phyloP scores from a whole-genome alignment of 2,888 invertebrate species.

The Synanthedon tipuliformis region DNA sequence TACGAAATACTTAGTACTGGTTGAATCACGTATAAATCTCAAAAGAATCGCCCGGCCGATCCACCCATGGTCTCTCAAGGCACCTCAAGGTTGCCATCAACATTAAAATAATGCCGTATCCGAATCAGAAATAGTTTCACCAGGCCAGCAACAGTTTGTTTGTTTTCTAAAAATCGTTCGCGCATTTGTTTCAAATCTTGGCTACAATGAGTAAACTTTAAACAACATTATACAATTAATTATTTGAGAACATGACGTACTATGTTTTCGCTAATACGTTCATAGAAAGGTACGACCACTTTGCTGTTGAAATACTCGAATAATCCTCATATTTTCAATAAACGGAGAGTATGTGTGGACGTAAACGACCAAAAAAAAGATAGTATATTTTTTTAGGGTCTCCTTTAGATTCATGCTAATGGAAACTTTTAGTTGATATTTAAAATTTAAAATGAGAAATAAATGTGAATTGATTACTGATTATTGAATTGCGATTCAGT shows the following conservation, averaged over 20 bases:
- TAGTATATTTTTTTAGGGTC: too few relatives aligned
- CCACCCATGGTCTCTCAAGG: constrained; percentile 45
- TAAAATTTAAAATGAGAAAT: too few relatives aligned
- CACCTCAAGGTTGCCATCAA: constrained; percentile 52
- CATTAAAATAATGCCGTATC: constrained; percentile 45
- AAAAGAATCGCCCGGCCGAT: constrained; percentile 46
- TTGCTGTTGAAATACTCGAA: too few relatives aligned
- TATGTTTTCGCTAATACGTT: constrained; percentile 13
- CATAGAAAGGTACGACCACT: background rate
- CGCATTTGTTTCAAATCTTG: constrained; percentile 24
- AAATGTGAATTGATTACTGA: too few relatives aligned
- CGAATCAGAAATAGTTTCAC: constrained; percentile 44
- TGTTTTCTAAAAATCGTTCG: constrained; percentile 31
- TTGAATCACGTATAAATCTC: constrained; percentile 48
- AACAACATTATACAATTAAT: constrained; percentile 22
- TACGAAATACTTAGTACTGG: constrained; percentile 53
- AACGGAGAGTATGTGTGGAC: too few relatives aligned
- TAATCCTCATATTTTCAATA: too few relatives aligned
- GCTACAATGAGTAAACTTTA: constrained; percentile 17
- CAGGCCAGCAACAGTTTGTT: constrained; percentile 16
- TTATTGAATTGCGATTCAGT: background rate
- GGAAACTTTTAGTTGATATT: too few relatives aligned
- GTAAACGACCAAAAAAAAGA: too few relatives aligned
- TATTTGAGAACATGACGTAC: constrained; percentile 17
- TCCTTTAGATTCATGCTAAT: too few relatives aligned